Base-by-base conservation (phyloP, 2,797 vertebrate species). In the Anguilla pacifica region DNA sequence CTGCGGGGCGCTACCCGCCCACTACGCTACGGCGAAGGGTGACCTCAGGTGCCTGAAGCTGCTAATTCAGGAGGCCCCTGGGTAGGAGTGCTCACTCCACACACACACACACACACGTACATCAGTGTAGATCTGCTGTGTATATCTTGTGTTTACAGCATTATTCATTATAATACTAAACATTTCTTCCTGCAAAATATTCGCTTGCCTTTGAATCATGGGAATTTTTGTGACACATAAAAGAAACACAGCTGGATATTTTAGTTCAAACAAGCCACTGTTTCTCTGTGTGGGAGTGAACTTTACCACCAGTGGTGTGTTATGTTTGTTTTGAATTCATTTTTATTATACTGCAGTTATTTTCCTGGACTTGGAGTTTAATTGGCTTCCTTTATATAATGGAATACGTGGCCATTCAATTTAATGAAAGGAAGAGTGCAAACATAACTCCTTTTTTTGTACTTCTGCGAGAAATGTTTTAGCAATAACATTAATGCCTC, bases 21-120 rank as follows among this genome's bases (percentile, higher is more conserved):
- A 98, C 93, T 97, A 97, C 0, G 96, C 97, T 0, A 96, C 97
- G 0, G 96, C 96, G 87, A 97, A 94, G 1, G 97, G 97, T 2
- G 95, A 97, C 90, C 95, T 97, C 28, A 93, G 93, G 87, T 96
- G 96, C 90, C 92, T 98, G 86, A 96, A 96, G 88, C 94, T 97
- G 7, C 96, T 98, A 64, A 31, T 95, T 0, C 91, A 91, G 0
- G 94, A 95, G 22, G 92, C 95, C 22, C 90, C 94, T 13, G 90
- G 96, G 97, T 97, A 93, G 92, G 93, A 89, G 35, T 51, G 53
- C 85, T 13, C 57, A 19, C 28, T 87, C 15, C 72, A 35, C 74
- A 43, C 31, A 25, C 22, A 10, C 22, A 9, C 22, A 9, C 64
- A 70, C 51, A 17, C 53, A 59, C 19, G 17, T 35, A 77, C 74